Evolutionary conservation across 2,888 invertebrate species (phyloP).

Genomic region (Fragum fragum): DNA sequence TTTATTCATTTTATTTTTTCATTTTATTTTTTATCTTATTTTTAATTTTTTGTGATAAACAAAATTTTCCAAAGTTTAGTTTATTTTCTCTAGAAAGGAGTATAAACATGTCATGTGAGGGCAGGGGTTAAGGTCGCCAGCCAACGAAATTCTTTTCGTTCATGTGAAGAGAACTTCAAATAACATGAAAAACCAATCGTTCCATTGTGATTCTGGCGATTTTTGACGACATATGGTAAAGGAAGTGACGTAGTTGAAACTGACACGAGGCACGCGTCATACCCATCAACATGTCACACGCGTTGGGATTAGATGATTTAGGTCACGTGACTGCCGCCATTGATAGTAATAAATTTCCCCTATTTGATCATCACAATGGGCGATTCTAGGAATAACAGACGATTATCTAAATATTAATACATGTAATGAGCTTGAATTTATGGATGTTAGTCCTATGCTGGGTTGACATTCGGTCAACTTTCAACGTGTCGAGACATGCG

Average conservation of each 20-base stretch:
- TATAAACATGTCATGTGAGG: no score
- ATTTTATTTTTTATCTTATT: no score
- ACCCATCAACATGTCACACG: constrained; percentile 21
- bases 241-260: constrained; percentile 19
- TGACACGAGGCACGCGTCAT: constrained; percentile 26
- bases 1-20: no score
- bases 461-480: no score
- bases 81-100: no score
- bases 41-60: no score
- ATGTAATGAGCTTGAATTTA: constrained; percentile 16
- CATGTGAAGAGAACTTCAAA: no score
- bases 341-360: constrained; percentile 20
- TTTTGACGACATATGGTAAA: constrained; percentile 36
- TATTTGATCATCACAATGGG: neutral
- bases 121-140: no score
- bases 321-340: constrained; percentile 17
- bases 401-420: constrained; percentile 21
- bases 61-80: no score
- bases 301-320: constrained; percentile 14
- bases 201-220: neutral
- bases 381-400: constrained; percentile 16
- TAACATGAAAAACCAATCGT: neutral
- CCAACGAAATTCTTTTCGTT: no score
- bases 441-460: neutral
- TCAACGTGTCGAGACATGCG: no score